phyloP scores from a whole-genome alignment of 2,888 invertebrate genomes.

The Zhuqinia jingwanae region DNA sequence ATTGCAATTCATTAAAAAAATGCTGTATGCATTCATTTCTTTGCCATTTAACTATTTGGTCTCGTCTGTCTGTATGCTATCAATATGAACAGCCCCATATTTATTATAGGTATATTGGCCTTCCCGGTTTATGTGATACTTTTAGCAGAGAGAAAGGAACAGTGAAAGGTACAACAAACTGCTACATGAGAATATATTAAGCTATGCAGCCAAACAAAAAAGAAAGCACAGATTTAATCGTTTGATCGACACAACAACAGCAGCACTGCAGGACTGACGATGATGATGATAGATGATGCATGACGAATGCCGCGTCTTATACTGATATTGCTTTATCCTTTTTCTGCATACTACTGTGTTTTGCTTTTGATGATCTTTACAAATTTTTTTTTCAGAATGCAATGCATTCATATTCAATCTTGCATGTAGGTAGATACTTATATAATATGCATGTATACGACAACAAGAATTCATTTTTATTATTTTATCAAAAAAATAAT shows the following conservation, averaged over 20 bases:
- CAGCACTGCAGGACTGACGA: not conserved
- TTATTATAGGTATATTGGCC: too few relatives aligned
- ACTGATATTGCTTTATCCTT: not conserved
- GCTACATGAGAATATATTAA: not conserved
- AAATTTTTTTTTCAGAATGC: not conserved
- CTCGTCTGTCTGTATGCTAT: too few relatives aligned
- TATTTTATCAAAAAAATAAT: not conserved
- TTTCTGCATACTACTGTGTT: not conserved
- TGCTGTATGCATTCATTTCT: too few relatives aligned
- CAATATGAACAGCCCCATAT: too few relatives aligned
- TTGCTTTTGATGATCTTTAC: too few relatives aligned
- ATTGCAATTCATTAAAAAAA: too few relatives aligned
- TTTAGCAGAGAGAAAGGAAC: not conserved
- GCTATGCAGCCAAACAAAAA: not conserved
- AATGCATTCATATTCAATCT: not conserved
- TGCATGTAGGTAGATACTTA: not conserved
- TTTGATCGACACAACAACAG: constrained; percentile 56
- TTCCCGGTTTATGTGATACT: not conserved
- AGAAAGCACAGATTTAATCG: constrained; percentile 37
- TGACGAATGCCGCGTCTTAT: constrained; percentile 1
- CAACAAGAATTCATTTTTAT: not conserved
- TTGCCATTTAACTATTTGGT: too few relatives aligned
- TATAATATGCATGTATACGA: too few relatives aligned
- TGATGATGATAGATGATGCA: not conserved
- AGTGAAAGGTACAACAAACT: not conserved